A percentile compares a stretch with the other conserved stretches of the same genome.
phyloP scores from a whole-genome alignment of 2,797 vertebrate species.

The Pterois miles region DNA sequence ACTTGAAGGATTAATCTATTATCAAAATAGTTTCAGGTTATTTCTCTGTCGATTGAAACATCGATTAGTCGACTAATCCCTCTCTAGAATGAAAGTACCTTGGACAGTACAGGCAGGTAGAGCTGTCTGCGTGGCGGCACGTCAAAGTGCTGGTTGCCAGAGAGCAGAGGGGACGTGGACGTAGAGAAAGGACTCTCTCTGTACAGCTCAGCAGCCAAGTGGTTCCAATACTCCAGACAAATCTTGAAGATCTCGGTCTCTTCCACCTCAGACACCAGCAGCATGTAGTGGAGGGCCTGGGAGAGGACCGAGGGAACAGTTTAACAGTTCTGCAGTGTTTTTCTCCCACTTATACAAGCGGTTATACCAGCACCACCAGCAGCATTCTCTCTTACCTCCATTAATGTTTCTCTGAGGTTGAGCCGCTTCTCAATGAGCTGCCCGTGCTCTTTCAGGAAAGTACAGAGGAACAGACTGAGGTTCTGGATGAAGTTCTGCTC shows the following conservation, averaged over 20 bases:
- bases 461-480: constrained; percentile 96
- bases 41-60: too few species aligned
- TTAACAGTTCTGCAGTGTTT: neutral
- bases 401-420: constrained; percentile 94
- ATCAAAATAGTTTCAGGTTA: too few species aligned
- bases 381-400: constrained; percentile 86
- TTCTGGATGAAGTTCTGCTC: constrained; percentile 99
- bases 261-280: constrained; percentile 96
- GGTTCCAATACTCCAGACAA: constrained; percentile 98
- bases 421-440: constrained; percentile 94
- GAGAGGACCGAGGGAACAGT: neutral
- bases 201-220: constrained; percentile 95
- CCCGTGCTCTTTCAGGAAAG: constrained; percentile 96
- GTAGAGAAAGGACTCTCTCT: constrained; percentile 96
- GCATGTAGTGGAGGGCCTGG: constrained; percentile 85
- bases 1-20: too few species aligned
- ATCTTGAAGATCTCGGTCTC: constrained; percentile 99
- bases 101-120: constrained; percentile 94
- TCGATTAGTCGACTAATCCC: too few species aligned
- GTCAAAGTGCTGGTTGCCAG: constrained; percentile 95
- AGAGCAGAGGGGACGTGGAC: constrained; percentile 92
- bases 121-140: constrained; percentile 95
- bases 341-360: neutral
- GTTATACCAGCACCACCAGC: neutral
- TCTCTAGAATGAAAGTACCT: too few species aligned